These are phyloP conservation scores for Mactra quadrangularis DNA, from an alignment of 1,140 invertebrate species.

Conservation along the genomic window DNA sequence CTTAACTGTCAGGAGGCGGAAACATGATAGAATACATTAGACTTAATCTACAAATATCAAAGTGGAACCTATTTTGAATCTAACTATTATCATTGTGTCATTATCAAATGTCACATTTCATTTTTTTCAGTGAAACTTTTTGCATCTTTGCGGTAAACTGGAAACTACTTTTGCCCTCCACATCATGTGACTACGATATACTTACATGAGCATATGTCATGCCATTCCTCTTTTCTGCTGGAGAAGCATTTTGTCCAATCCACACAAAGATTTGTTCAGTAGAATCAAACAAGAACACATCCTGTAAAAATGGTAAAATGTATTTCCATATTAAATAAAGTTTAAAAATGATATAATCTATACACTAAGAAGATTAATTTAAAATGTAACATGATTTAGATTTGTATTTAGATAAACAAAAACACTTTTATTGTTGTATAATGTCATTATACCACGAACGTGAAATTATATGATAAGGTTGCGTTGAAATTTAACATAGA, in stretches of 20 bases:
- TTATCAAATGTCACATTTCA: too few relatives aligned
- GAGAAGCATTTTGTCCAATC: conserved; percentile 71
- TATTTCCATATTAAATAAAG: not conserved
- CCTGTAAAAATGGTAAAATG: conserved; percentile 12
- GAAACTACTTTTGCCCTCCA: too few relatives aligned
- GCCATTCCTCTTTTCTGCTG: conserved; percentile 71
- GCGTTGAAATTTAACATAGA: too few relatives aligned
- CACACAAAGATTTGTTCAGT: conserved; percentile 74
- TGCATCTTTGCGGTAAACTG: too few relatives aligned
- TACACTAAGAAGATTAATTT: not conserved
- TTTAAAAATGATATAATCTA: not conserved
- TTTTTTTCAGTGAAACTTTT: too few relatives aligned
- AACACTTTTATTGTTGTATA: not conserved
- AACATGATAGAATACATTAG: too few relatives aligned
- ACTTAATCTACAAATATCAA: too few relatives aligned
- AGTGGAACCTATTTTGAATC: too few relatives aligned
- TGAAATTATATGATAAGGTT: too few relatives aligned
- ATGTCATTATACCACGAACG: not conserved
- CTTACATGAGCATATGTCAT: conserved; percentile 75
- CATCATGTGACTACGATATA: too few relatives aligned
- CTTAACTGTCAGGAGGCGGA: too few relatives aligned
- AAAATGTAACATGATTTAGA: not conserved
- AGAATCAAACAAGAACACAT: conserved; percentile 76
- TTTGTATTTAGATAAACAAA: not conserved
- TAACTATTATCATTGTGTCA: too few relatives aligned